phyloP scores from a whole-genome alignment of 2,797 vertebrate genomes.

The Sebastes nivosus region DNA sequence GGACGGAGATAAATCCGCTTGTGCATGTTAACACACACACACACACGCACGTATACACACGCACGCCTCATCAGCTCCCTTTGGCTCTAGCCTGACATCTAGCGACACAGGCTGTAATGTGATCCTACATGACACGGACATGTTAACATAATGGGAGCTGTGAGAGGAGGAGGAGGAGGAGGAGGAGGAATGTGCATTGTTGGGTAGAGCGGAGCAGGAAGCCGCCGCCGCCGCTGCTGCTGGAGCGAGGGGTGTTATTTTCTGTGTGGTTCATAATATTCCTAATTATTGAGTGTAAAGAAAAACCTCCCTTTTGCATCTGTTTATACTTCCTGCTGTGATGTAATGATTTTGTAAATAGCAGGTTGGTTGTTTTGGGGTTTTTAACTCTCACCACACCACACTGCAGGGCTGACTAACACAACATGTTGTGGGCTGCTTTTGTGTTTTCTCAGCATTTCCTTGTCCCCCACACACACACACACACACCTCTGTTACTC shows the following conservation, averaged over 20 bases:
- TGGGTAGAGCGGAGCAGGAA: neutral
- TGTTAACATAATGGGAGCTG: conserved; percentile 45
- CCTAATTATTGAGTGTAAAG: conserved; percentile 30
- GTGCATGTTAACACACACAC: conserved; percentile 5
- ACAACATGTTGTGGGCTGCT: conserved; percentile 57
- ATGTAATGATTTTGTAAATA: conserved; percentile 61
- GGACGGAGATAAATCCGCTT: conserved; percentile 38
- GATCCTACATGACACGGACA: conserved; percentile 53
- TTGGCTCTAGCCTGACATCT: conserved; percentile 96
- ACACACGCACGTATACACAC: conserved; percentile 10
- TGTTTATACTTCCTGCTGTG: conserved; percentile 22
- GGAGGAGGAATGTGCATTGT: conserved; percentile 20
- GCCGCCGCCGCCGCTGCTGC: neutral
- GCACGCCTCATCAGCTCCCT: conserved; percentile 38
- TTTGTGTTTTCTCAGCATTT: conserved; percentile 62
- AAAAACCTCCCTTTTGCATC: conserved; percentile 12
- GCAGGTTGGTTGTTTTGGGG: conserved; percentile 49
- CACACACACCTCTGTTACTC: conserved; percentile 22
- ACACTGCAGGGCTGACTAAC: conserved; percentile 45
- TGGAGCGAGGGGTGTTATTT: neutral
- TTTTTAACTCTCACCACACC: conserved; percentile 25
- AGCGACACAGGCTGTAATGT: conserved; percentile 80
- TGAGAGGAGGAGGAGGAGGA: neutral
- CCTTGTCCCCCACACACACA: neutral
- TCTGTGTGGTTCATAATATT: neutral